A percentile compares a stretch with the other conserved stretches of the same genome.
Conservation (phyloP, 1,140 invertebrate genomes). For the Venustaconcha ellipsiformis region DNA sequence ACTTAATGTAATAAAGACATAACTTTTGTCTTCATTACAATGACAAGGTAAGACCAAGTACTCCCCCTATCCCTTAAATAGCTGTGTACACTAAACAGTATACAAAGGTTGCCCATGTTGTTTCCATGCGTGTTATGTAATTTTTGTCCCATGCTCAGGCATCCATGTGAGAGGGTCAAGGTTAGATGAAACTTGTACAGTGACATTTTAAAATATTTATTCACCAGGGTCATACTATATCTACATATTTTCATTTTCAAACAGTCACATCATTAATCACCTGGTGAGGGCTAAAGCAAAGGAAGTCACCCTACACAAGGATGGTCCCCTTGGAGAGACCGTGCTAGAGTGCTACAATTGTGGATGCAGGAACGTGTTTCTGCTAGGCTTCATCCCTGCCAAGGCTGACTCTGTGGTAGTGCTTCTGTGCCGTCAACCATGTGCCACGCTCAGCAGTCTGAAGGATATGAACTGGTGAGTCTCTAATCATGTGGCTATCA, state of each 20-base stretch:
- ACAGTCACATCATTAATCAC: slow-evolving; percentile 98
- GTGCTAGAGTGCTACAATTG: slow-evolving; percentile 99
- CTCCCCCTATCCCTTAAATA: too few species aligned
- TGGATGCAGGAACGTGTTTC: slow-evolving; percentile 93
- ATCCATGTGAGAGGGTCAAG: too few species aligned
- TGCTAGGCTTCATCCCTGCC: slow-evolving; percentile 98
- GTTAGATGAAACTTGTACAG: too few species aligned
- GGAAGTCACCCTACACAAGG: slow-evolving; percentile 97
- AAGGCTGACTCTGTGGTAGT: slow-evolving; percentile 99
- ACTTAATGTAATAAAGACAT: too few species aligned
- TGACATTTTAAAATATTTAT: too few species aligned
- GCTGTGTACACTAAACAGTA: too few species aligned
- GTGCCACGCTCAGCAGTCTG: slow-evolving; percentile 94
- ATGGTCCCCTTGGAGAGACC: slow-evolving; percentile 97
- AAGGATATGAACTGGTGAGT: slow-evolving; percentile 97
- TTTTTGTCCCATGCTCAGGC: too few species aligned
- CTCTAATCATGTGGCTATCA: not conserved
- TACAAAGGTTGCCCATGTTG: too few species aligned
- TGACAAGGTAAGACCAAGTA: too few species aligned
- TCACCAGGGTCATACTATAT: too few species aligned
- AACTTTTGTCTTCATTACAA: too few species aligned
- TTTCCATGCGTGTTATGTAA: too few species aligned
- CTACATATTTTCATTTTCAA: slow-evolving; percentile 9
- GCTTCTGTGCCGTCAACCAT: slow-evolving; percentile 95
- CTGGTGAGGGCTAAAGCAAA: slow-evolving; percentile 98